Evolutionary conservation across 1,140 invertebrate species (phyloP), one percentile per base, ranked within the genome.

Genomic region (Zaprionus ornatus): DNA sequence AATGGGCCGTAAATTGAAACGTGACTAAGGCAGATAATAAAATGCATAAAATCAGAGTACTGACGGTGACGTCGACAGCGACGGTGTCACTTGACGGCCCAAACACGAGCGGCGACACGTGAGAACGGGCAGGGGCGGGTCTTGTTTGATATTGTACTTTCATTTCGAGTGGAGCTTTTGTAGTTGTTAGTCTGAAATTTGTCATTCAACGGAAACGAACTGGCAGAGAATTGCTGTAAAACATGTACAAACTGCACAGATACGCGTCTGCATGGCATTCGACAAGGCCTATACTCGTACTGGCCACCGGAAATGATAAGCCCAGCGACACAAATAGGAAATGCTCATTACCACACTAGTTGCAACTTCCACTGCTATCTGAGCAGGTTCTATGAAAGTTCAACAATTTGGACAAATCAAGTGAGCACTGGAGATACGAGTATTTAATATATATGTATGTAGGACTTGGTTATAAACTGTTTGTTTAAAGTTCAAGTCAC

Each of bases 1-100:
- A 91, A 91, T 91, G 90, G 90, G 90, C 90, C 90, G 90, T 91
- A 91, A 91, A 91, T 91, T 91, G 90, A 90, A 91, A 91, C 90
- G 90, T 91, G 90, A 91, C 90, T 91, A 87, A 88, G 81, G 81
- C 84, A 82, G 84, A 85, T 90, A 91, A 91, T 91, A 91, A 91
- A 91, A 91, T 88, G 85, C 85, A 90, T 90, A 90, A 90, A 90
- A 90, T 90, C 85, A 90, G 85, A 83, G 79, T 85, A 90, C 85
- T 80, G 71, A 84, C 84, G 85, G 15, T 23, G 52, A 54, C n/a
- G 23, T 6, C 54, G 56, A 37, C 62, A 23, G 5, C 67, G 48
- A 63, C 61, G 77, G 54, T 48, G 57, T 27, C 64, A 77, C 73
- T 56, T 69, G 64, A 63, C 74, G 76, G 80, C 65, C 78, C 57